A percentile compares a stretch with the other conserved stretches of the same genome.
phyloP scores from a whole-genome alignment of 1,140 invertebrate species.

The Zeugodacus cucurbitae region DNA sequence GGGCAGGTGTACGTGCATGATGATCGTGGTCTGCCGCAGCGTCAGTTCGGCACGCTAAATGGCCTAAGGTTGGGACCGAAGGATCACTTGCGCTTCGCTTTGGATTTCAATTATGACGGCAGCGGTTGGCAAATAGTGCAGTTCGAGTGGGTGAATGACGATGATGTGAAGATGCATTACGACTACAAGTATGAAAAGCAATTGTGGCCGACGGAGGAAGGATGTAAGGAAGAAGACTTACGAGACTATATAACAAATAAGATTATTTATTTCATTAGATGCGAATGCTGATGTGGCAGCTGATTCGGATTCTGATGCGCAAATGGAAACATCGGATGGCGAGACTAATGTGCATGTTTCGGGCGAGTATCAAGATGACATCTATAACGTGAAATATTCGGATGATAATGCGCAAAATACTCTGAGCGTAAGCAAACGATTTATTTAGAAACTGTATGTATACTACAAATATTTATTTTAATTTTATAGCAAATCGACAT shows the following conservation, averaged over 20 bases:
- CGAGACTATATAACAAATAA: too few relatives aligned
- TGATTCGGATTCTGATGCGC: neutral
- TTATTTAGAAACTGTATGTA: neutral
- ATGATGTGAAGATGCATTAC: constrained; percentile 51
- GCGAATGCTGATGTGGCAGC: neutral
- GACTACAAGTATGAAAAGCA: constrained; percentile 58
- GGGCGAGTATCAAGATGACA: neutral
- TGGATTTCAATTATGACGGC: constrained; percentile 61
- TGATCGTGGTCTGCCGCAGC: constrained; percentile 47
- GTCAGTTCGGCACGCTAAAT: constrained; percentile 43
- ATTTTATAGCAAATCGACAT: neutral
- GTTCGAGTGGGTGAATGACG: constrained; percentile 59
- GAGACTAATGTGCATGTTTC: neutral
- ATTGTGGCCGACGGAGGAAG: constrained; percentile 48
- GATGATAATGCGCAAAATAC: neutral
- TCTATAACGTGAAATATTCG: constrained; percentile 9
- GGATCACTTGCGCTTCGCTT: constrained; percentile 61
- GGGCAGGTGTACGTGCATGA: constrained; percentile 53
- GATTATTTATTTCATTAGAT: neutral
- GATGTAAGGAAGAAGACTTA: neutral
- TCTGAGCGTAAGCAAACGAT: neutral
- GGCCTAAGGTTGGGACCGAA: constrained; percentile 52
- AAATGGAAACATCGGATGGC: neutral
- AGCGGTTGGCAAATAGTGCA: constrained; percentile 61
- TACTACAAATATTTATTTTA: neutral